Evolutionary conservation across 2,888 invertebrate genomes (phyloP), one percentile per base, ranked within the genome.

Genomic region (Cheilosia scutellata): DNA sequence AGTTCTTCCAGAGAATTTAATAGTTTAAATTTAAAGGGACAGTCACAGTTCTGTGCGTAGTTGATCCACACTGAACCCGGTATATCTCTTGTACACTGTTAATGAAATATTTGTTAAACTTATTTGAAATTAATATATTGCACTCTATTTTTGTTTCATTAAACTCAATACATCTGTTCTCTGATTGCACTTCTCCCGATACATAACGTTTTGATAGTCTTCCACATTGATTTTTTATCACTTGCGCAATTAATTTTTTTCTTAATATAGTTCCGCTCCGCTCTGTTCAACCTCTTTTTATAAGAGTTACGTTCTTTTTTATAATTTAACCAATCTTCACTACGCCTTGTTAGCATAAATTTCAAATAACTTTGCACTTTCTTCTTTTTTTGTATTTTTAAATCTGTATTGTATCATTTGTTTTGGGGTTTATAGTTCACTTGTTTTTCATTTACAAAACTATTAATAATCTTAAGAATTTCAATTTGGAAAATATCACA

Each of bases 61-160:
- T 7, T 9, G 2, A 40, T 40, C 13, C 40, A 58, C 25, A 37
- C 25, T 58, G 20, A 13, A 11, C 2, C 40, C 16, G 37, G 20
- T 9, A 40, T 33, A 33, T 33, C 1, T 57, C 20, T 16, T 57
- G 33, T 37, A 57, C 33, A 37, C 57, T 57, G 20, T 20, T 20
- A 37, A 57, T 20, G 20, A 57, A 57, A 57, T 16, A 57, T 33
- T 57, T 6, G n/a, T 33, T 33, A 9, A 53, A 29, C 25, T 53
- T 53, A 4, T 53, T 53, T 29, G 29, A 13, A 29, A 20, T 25
- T 53, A 27, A 13, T 29, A 29, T 53, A 9, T 29, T 53, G 13
- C 29, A 29, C 9, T 53, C 29, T 11, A 29, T 29, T 13, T 27
- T 53, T 0, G 9, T 13, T 1, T 27, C 53, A 29, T 11, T 7